Evolutionary conservation across 1,140 invertebrate genomes (phyloP), one percentile per base, ranked within the genome.

Genomic region (Drosophila jambulina): DNA sequence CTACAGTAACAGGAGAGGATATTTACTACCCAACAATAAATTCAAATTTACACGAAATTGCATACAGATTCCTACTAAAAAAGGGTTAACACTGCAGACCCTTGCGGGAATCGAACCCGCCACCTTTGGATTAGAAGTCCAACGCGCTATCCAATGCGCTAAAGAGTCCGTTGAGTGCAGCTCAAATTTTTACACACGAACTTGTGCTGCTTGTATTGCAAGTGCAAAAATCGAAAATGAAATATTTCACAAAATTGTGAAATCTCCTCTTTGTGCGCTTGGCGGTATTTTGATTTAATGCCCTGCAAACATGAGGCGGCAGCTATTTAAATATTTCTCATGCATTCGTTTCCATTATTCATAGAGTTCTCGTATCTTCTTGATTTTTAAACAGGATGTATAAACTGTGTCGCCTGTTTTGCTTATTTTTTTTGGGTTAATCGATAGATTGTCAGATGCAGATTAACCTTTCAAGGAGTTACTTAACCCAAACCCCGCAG

Each of bases 21-120:
- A n/a, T n/a, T n/a, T n/a, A n/a, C n/a, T n/a, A n/a, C n/a, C n/a
- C n/a, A n/a, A n/a, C n/a, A n/a, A n/a, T n/a, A n/a, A n/a, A n/a
- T n/a, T n/a, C n/a, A n/a, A n/a, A n/a, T n/a, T n/a, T n/a, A n/a
- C n/a, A n/a, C n/a, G n/a, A n/a, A n/a, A n/a, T n/a, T n/a, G n/a
- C n/a, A 9, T 34, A 34, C 32, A n/a, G 15, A 56, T 8, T 23
- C 2, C 1, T 17, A 8, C 13, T 4, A n/a, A 23, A 32, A 17
- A 17, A 12, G n/a, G 8, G 9, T 59, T 46, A 9, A 27, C 4
- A 17, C 5, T 58, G 93, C 3, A 49, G 94, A 94, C 94, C 94
- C 94, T 94, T 94, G 94, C 94, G 94, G 94, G 94, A 94, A 94
- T 95, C 94, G 94, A 95, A 95, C 94, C 94, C 94, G 94, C 94